Evolutionary conservation across 2,797 vertebrate species (phyloP).

Genomic region (Darevskia mixta): DNA sequence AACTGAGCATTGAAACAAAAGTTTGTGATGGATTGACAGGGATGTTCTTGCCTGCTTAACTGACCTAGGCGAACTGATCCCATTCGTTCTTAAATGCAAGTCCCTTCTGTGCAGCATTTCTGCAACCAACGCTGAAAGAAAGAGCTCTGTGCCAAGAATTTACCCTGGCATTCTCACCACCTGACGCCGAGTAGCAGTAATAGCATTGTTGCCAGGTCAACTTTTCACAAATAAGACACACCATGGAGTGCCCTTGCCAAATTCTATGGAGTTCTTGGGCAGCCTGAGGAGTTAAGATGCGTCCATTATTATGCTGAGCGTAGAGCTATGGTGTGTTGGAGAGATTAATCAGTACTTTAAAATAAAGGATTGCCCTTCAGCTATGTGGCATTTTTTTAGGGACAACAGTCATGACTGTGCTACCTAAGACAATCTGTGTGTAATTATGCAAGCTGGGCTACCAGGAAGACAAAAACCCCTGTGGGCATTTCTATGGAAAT

Average conservation of each 20-base stretch:
- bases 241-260: neutral
- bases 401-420: constrained; percentile 7
- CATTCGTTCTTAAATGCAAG: neutral
- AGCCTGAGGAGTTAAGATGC: neutral
- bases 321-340: constrained; percentile 3
- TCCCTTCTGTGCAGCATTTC: neutral
- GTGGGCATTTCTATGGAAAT: constrained; percentile 38
- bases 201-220: neutral
- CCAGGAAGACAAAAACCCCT: constrained; percentile 34
- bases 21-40: no score
- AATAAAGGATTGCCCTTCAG: constrained; percentile 14
- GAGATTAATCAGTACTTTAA: constrained; percentile 19
- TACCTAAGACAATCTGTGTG: constrained; percentile 50
- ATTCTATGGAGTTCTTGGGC: neutral
- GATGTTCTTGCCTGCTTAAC: neutral
- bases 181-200: neutral
- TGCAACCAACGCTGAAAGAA: neutral
- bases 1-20: neutral
- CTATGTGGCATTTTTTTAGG: neutral
- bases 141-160: neutral
- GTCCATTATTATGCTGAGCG: neutral
- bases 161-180: neutral
- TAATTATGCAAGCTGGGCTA: constrained; percentile 43
- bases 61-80: neutral
- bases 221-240: constrained; percentile 7